Evolutionary conservation across 2,113 vertebrate species (phyloP), one percentile per base, ranked within the genome.

Genomic region (Dolichallabes microphthalmus): DNA sequence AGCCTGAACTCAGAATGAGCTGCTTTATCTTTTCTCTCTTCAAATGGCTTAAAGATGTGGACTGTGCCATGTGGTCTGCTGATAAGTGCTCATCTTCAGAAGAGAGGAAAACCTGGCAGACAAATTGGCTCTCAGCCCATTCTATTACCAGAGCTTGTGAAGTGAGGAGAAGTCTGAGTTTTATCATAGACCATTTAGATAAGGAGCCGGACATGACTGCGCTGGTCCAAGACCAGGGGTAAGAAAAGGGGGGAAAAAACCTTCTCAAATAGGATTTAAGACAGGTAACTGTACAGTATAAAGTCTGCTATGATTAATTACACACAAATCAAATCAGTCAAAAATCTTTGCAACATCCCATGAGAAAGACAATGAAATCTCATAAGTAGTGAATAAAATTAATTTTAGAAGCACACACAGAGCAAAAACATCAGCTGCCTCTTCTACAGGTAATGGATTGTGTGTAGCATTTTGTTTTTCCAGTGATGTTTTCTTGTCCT

Each of bases 1-100:
- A 81, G 81, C 53, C 52, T 25, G n/a, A 64, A 81, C 82, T 83
- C 82, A 82, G 82, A 85, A 86, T 80, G 83, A 58, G 89, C 55
- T 84, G 63, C 80, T 89, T 86, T 88, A 90, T 92, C 90, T 84
- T 60, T 45, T 85, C 60, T 79, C 77, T 78, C 87, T 74, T 55
- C 81, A 91, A 90, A 93, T 92, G 85, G 86, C 83, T 94, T 93
- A 92, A 93, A 93, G 91, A 94, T 93, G 93, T 92, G 87, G 58
- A 58, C 71, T 25, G 45, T 78, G 85, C 85, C 32, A 61, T 81
- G 52, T 39, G 86, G 77, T 85, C 88, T 82, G 71, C 85, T 88
- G 91, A 92, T 90, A 92, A 89, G 87, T 88, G 76, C 90, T 91
- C 90, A 91, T 89, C 90, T 86, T 85, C 75, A 53, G 71, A 69